Percentiles rank a stretch among this genome's conserved stretches.
These are phyloP conservation scores for Ochotona curzoniae DNA, from an alignment of 2,113 vertebrate genomes.

Conservation along the genomic window DNA sequence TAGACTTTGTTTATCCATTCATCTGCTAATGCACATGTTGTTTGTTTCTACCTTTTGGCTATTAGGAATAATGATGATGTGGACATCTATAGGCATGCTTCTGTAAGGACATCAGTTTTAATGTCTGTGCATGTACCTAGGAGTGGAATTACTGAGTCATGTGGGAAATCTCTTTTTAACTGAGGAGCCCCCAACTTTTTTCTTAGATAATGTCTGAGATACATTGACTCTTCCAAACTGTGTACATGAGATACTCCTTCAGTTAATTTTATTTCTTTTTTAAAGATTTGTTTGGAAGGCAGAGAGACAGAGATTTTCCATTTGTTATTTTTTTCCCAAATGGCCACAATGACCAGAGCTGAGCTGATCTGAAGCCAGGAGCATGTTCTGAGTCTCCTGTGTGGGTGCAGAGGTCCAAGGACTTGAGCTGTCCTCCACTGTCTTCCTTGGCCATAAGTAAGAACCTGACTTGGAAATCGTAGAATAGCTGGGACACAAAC, in stretches of 20 bases:
- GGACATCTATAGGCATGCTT: constrained; percentile 12
- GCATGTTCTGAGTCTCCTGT: no score
- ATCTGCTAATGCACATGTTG: not conserved
- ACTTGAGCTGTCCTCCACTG: no score
- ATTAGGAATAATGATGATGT: constrained; percentile 9
- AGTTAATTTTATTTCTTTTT: no score
- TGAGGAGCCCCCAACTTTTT: not conserved
- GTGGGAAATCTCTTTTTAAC: constrained; percentile 8
- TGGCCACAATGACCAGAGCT: no score
- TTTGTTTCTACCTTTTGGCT: not conserved
- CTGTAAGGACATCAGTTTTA: constrained; percentile 12
- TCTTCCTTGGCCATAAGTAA: no score
- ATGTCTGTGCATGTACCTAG: not conserved
- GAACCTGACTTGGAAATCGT: no score
- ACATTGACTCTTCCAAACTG: not conserved
- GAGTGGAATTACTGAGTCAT: not conserved
- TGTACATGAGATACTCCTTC: not conserved
- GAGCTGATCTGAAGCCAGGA: no score
- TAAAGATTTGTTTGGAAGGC: no score
- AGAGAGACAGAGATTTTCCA: no score
- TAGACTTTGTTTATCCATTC: not conserved
- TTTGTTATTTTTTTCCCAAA: no score
- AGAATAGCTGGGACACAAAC: no score
- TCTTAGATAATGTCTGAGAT: not conserved
- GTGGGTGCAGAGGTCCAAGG: no score